Evolutionary conservation across 2,797 vertebrate species (phyloP).

Genomic region (Borostomias antarcticus): DNA sequence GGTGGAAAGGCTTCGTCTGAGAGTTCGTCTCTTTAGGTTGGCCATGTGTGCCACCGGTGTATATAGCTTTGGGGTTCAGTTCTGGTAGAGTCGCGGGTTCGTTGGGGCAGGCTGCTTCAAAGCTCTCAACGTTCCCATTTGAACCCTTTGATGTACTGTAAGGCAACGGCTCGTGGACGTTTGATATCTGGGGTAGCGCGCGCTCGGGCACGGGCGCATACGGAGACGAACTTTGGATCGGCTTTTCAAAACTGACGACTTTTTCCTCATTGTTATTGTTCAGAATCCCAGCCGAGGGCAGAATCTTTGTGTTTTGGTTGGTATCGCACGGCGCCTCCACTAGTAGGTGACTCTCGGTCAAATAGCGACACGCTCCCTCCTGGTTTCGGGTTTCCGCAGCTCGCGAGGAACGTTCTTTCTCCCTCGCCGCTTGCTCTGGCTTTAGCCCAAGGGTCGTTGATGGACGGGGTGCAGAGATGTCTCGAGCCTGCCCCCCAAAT

Average conservation of each 20-base stretch:
- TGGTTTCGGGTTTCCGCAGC: neutral
- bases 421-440: conserved; percentile 23
- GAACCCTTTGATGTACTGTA: conserved; percentile 23
- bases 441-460: neutral
- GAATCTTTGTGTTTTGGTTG: conserved; percentile 18
- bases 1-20: conserved; percentile 8
- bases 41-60: conserved; percentile 25
- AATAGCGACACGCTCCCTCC: conserved; percentile 3
- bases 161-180: conserved; percentile 13
- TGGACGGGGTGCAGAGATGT: conserved; percentile 43
- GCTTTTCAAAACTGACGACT: conserved; percentile 14
- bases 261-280: conserved; percentile 40
- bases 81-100: conserved; percentile 3
- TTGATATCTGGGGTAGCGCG: neutral
- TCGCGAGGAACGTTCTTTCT: conserved; percentile 4
- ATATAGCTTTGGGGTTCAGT: conserved; percentile 20
- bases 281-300: conserved; percentile 66
- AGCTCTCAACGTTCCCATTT: conserved; percentile 28
- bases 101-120: conserved; percentile 8
- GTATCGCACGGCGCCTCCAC: conserved; percentile 1
- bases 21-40: conserved; percentile 40
- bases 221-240: conserved; percentile 6
- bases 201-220: conserved; percentile 8
- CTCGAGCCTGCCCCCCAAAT: conserved; percentile 72
- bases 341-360: neutral